Evolutionary conservation across 2,797 vertebrate genomes (phyloP).

Genomic region (Leuciscus waleckii): DNA sequence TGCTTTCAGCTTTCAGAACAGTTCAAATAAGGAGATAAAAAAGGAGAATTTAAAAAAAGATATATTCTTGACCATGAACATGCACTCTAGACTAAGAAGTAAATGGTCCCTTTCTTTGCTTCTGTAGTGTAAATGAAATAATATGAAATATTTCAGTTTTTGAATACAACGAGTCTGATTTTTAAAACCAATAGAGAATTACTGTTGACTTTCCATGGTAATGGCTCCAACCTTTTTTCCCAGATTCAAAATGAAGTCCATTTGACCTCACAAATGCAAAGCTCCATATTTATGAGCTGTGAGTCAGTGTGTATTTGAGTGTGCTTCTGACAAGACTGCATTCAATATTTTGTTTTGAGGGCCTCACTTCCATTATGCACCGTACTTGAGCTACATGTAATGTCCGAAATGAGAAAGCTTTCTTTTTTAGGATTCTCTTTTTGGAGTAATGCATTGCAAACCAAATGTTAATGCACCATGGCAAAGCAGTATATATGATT

Average conservation of each 20-base stretch:
- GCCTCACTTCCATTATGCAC: conserved; percentile 2
- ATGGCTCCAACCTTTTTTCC: background rate
- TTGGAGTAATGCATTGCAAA: background rate
- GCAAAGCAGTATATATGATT: background rate
- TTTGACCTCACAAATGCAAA: conserved; percentile 65
- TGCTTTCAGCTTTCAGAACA: conserved; percentile 4
- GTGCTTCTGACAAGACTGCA: conserved; percentile 20
- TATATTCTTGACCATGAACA: background rate
- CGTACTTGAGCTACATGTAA: background rate
- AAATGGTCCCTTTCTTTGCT: conserved; percentile 2
- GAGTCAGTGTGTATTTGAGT: conserved; percentile 16
- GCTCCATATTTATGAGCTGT: conserved; percentile 65
- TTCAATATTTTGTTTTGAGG: conserved; percentile 8
- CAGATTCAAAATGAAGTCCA: conserved; percentile 61
- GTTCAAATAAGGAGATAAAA: conserved; percentile 1
- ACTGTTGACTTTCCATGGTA: conserved; percentile 5
- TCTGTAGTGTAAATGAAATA: conserved; percentile 2
- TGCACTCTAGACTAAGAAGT: background rate
- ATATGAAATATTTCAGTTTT: background rate
- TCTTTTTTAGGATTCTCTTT: background rate
- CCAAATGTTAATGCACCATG: background rate
- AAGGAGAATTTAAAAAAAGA: too few relatives aligned
- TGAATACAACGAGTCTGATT: background rate
- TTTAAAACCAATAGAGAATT: background rate
- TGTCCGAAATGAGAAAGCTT: background rate